Evolutionary conservation across 2,888 invertebrate species (phyloP).

Genomic region (Pilophorus perplexus): DNA sequence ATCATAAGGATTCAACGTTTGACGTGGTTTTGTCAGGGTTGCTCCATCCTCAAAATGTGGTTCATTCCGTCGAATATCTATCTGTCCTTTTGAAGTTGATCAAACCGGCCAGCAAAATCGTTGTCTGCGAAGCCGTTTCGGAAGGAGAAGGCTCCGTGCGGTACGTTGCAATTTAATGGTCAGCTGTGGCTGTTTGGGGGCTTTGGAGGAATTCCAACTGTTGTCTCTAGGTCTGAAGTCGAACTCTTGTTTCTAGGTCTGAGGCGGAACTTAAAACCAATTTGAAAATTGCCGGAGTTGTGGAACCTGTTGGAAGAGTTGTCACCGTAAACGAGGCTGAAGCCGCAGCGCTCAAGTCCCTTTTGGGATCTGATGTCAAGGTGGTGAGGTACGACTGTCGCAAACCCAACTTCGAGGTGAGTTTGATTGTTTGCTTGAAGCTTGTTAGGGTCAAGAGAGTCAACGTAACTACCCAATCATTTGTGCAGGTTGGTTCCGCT

Average conservation of each 20-base stretch:
- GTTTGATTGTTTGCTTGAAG: not conserved
- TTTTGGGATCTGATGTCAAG: slow-evolving; percentile 46
- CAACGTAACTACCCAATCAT: no score
- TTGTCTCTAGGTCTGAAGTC: not conserved
- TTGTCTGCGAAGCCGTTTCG: slow-evolving; percentile 56
- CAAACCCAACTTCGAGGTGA: slow-evolving; percentile 68
- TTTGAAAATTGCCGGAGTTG: slow-evolving; percentile 66
- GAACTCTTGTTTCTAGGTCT: slow-evolving; percentile 42
- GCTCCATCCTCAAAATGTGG: slow-evolving; percentile 54
- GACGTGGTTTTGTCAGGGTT: slow-evolving; percentile 62
- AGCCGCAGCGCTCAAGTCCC: slow-evolving; percentile 35
- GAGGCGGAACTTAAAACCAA: slow-evolving; percentile 52
- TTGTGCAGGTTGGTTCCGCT: slow-evolving; percentile 62
- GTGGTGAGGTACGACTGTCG: slow-evolving; percentile 55
- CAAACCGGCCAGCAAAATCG: slow-evolving; percentile 63
- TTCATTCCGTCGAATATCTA: slow-evolving; percentile 55
- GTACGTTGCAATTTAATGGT: not conserved
- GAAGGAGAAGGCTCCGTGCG: slow-evolving; percentile 45
- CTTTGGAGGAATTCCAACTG: not conserved
- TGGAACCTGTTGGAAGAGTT: slow-evolving; percentile 52
- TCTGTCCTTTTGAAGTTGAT: slow-evolving; percentile 61
- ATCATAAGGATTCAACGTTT: slow-evolving; percentile 60
- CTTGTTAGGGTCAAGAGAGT: no score
- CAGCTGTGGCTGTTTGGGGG: not conserved
- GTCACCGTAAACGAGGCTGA: slow-evolving; percentile 47